Evolutionary conservation across 2,888 invertebrate species (phyloP).

Genomic region (Oligia fasciuncula): DNA sequence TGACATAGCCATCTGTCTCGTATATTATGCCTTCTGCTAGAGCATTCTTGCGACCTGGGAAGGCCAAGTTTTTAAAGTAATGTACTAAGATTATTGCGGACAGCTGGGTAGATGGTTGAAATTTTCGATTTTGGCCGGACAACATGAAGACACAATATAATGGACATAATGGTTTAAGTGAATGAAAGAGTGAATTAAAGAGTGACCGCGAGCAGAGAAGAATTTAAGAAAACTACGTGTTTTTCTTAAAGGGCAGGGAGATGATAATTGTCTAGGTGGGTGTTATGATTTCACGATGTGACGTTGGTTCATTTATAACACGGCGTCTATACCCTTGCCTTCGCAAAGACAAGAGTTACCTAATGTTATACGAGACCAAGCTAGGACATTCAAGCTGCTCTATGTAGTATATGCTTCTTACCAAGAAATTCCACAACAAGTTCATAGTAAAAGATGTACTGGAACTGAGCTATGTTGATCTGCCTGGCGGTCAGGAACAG

Average conservation of each 20-base stretch:
- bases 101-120: background rate
- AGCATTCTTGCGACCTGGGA: conserved; percentile 66
- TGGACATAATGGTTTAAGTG: background rate
- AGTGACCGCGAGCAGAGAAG: no score
- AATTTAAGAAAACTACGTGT: no score
- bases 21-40: conserved; percentile 69
- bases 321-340: background rate
- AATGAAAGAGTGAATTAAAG: no score
- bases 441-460: conserved; percentile 95
- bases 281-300: background rate
- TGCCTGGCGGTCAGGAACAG: conserved; percentile 91
- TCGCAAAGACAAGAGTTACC: no score
- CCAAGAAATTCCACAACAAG: conserved; percentile 94
- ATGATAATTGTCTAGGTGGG: no score
- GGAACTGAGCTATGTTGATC: conserved; percentile 94
- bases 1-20: conserved; percentile 82
- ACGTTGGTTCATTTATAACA: background rate
- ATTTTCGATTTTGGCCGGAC: background rate
- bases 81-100: background rate
- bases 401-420: conserved; percentile 77
- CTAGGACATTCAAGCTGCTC: background rate
- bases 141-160: no score
- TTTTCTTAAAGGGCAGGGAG: no score
- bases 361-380: background rate
- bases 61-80: background rate